These are phyloP conservation scores for Opisthocomus hoazin DNA, from an alignment of 2,113 vertebrate species.

Conservation along the genomic window DNA sequence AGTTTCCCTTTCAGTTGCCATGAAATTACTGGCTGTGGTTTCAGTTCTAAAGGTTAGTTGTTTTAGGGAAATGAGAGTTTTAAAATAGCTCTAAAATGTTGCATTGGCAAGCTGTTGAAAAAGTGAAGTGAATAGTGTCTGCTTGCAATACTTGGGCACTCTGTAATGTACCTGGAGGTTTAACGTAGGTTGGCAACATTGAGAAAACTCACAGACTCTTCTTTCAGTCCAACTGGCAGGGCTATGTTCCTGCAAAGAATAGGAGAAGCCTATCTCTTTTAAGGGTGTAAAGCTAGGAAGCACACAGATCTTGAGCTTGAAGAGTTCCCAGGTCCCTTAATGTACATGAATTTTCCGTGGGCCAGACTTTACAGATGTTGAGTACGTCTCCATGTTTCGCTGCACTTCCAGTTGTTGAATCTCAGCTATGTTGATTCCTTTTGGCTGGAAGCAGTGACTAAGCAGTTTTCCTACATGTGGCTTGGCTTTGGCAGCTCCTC, in stretches of 20 bases:
- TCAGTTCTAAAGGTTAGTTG: background rate
- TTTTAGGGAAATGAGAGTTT: background rate
- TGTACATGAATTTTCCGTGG: background rate
- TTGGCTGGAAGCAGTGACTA: accelerated
- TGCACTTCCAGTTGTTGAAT: background rate
- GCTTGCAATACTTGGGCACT: background rate
- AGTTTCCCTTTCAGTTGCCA: background rate
- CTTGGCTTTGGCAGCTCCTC: background rate
- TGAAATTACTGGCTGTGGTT: background rate
- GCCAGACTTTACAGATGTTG: background rate
- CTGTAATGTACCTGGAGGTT: background rate
- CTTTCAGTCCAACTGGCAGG: background rate
- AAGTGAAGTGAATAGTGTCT: background rate
- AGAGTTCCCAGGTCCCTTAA: background rate
- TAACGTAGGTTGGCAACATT: accelerated
- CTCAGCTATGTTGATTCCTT: background rate
- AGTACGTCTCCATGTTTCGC: background rate
- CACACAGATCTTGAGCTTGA: background rate
- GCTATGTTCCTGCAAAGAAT: background rate
- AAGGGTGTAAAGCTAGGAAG: background rate
- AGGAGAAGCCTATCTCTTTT: background rate
- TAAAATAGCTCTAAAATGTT: background rate
- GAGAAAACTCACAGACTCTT: background rate
- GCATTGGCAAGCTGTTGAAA: background rate
- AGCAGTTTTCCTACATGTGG: background rate